Percentiles rank a stretch among this genome's conserved stretches.
phyloP scores from a whole-genome alignment of 2,113 vertebrate species.

The Puffinus mauretanicus region DNA sequence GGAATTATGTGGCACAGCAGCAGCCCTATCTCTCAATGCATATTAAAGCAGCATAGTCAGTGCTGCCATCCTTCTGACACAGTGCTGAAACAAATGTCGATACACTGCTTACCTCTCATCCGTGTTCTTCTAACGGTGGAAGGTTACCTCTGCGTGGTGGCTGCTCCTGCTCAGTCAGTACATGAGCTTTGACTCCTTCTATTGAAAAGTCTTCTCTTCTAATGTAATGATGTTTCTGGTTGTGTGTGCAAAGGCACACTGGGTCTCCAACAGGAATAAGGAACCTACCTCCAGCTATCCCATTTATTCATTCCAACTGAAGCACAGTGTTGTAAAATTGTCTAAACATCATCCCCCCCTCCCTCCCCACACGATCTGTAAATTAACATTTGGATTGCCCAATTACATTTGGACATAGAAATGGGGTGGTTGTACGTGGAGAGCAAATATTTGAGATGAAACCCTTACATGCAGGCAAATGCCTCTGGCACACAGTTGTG shows the following conservation, averaged over 20 bases:
- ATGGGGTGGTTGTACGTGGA: fast-evolving
- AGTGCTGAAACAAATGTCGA: background rate
- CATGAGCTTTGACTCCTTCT: background rate
- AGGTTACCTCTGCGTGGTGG: background rate
- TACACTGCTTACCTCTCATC: background rate
- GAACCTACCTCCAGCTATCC: background rate
- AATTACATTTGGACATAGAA: background rate
- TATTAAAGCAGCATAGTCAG: background rate
- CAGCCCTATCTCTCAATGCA: background rate
- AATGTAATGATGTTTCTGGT: fast-evolving
- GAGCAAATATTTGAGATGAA: background rate
- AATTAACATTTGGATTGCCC: background rate
- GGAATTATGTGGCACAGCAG: background rate
- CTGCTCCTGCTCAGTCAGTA: background rate
- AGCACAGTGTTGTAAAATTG: background rate
- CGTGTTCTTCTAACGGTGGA: background rate
- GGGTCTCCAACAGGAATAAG: background rate
- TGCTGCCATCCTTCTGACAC: background rate
- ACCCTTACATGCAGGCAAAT: background rate
- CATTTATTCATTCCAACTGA: background rate
- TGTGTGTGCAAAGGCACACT: background rate
- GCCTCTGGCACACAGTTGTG: background rate
- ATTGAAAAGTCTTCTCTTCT: background rate
- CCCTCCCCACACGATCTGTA: background rate
- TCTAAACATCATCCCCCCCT: background rate